These are phyloP conservation scores for Hirtodrosophila trivittata DNA, from an alignment of 2,888 invertebrate species.

Conservation along the genomic window DNA sequence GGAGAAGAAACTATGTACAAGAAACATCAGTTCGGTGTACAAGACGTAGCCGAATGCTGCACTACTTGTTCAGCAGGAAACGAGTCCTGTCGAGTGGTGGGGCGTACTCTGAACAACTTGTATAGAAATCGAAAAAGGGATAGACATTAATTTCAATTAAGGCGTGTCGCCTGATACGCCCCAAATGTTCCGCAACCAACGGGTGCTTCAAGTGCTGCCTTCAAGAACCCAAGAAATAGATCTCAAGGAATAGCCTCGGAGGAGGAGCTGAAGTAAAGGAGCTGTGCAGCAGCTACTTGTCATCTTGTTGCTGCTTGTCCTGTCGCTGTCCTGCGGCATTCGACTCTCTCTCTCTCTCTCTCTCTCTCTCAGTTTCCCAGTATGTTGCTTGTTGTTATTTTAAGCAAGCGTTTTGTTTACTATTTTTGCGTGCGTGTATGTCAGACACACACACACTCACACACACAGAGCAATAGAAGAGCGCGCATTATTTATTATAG, in stretches of 20 bases:
- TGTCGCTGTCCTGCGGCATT: constrained; percentile 31
- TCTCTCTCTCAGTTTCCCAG: background rate
- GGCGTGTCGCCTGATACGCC: constrained; percentile 54
- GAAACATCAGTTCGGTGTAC: constrained; percentile 13
- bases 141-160: constrained; percentile 80
- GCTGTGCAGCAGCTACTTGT: constrained; percentile 39
- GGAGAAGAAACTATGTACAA: constrained; percentile 41
- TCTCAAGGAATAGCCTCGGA: background rate
- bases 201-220: constrained; percentile 10
- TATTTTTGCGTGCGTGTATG: constrained; percentile 51
- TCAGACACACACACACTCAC: constrained; percentile 24
- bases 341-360: constrained; percentile 7
- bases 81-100: constrained; percentile 9
- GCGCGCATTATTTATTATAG: constrained; percentile 76
- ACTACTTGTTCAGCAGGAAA: background rate
- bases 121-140: constrained; percentile 70
- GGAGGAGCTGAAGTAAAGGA: background rate
- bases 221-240: background rate
- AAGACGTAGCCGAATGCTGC: constrained; percentile 17
- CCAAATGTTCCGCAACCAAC: constrained; percentile 43
- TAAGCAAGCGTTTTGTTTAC: constrained; percentile 61
- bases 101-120: constrained; percentile 11
- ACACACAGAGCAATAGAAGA: constrained; percentile 10
- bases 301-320: constrained; percentile 35
- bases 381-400: constrained; percentile 50